phyloP scores from a whole-genome alignment of 2,113 vertebrate species.

The Zosterops japonicus region DNA sequence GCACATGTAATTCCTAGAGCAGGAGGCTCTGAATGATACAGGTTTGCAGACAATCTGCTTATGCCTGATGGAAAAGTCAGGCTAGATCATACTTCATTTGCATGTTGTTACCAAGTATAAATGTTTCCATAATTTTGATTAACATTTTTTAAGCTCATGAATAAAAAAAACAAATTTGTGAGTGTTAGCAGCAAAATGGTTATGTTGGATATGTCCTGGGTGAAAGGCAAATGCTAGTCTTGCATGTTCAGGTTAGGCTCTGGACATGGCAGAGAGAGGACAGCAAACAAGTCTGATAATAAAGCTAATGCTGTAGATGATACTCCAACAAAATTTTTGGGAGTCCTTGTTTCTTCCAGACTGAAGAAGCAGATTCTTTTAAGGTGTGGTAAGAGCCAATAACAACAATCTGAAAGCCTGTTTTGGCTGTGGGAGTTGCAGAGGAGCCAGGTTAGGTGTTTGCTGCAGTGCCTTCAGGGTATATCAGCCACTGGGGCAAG shows the following conservation, averaged over 20 bases:
- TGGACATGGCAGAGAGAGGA: background rate
- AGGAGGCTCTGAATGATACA: background rate
- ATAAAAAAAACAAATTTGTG: accelerated
- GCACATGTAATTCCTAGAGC: background rate
- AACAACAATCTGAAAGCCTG: background rate
- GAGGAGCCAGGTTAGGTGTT: background rate
- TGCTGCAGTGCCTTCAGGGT: background rate
- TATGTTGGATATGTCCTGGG: background rate
- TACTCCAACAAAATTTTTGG: background rate
- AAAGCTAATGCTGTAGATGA: background rate
- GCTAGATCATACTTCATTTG: background rate
- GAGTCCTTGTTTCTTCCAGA: background rate
- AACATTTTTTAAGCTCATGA: background rate
- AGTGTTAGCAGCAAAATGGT: accelerated
- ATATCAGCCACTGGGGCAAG: background rate
- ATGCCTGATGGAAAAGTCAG: background rate
- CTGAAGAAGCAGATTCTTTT: background rate
- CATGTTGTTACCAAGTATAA: background rate
- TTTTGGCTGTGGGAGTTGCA: background rate
- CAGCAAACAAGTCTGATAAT: background rate
- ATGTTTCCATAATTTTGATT: background rate
- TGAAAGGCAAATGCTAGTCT: background rate
- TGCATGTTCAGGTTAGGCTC: background rate
- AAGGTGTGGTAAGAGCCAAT: background rate
- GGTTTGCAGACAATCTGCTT: background rate